These are phyloP conservation scores for Eulacestoma nigropectus DNA, from an alignment of 2,113 vertebrate genomes.

Conservation along the genomic window DNA sequence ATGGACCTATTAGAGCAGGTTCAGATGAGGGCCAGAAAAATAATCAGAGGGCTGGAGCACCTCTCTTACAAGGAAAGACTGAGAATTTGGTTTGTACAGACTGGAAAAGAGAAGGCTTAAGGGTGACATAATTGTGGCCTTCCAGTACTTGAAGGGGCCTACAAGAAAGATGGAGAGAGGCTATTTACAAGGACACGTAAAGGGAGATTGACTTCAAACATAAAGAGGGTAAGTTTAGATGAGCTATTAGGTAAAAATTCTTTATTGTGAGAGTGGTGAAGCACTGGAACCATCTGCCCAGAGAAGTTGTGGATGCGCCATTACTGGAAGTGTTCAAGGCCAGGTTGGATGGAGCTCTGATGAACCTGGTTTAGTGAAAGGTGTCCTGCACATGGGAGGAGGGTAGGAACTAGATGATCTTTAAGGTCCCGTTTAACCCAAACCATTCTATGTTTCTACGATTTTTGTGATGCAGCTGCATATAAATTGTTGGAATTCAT, in stretches of 20 bases:
- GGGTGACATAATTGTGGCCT: not conserved
- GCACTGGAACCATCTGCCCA: not conserved
- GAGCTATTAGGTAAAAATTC: not conserved
- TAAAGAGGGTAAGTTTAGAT: not conserved
- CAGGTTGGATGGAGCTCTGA: not conserved
- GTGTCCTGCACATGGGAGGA: not conserved
- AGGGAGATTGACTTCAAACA: not conserved
- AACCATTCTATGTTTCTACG: not conserved
- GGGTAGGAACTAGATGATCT: not conserved
- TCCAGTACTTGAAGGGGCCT: not conserved
- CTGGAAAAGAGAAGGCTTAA: not conserved
- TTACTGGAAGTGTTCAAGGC: not conserved
- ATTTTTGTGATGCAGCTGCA: not conserved
- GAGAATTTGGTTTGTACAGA: not conserved
- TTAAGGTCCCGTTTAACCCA: not conserved
- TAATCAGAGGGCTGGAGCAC: not conserved
- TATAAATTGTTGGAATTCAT: not conserved
- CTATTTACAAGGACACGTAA: not conserved
- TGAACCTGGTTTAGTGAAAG: not conserved
- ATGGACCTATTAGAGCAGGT: rapidly evolving
- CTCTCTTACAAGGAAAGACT: not conserved
- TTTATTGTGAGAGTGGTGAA: not conserved
- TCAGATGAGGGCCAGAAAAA: not conserved
- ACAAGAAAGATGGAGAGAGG: not conserved
- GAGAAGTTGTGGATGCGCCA: not conserved